Evolutionary conservation across 2,113 vertebrate genomes (phyloP), one percentile per base, ranked within the genome.

Genomic region (Dendropsophus ebraccatus): DNA sequence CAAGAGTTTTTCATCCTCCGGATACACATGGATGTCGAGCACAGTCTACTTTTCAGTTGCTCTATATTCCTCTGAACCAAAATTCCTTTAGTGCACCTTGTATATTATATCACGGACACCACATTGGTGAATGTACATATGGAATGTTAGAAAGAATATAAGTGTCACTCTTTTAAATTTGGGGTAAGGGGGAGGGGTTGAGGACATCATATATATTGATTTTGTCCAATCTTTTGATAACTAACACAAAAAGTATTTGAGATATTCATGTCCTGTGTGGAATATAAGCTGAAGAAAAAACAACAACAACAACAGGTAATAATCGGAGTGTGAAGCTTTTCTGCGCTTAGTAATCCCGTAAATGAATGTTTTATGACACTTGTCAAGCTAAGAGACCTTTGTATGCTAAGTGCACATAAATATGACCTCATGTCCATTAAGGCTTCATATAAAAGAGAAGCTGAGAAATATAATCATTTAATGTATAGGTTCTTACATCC

Each of bases 381-480:
- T 54, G 11, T 14, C 35, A 25, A 8, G 30, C 28, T 75, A 58
- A 21, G 23, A 77, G n/a, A 41, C 10, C 58, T 81, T 65, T 80
- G 23, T 28, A 25, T 54, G 52, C 54, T 41, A 32, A 45, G 25
- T 56, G 35, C 69, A 47, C 49, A 60, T 21, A 74, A 84, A 62
- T 28, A 17, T 83, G 82, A 83, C 41, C 69, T 83, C 82, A 74
- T 60, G 16, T 58, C n/a, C 19, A 72, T 37, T 65, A 17, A 47
- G 10, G 19, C 30, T 75, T 84, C 49, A 56, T 75, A 84, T 84
- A 84, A 84, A 84, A 84, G 13, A 28, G n/a, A 25, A 25, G 12
- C 65, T 25, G 7, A 52, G 17, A 47, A 32, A 11, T 10, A 21
- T 56, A 16, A 65, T 45, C 78, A 81, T 28, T 81, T 69, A 19